Evolutionary conservation across 2,797 vertebrate species (phyloP), one percentile per base, ranked within the genome.

Genomic region (Enteromius thamalakanensis): DNA sequence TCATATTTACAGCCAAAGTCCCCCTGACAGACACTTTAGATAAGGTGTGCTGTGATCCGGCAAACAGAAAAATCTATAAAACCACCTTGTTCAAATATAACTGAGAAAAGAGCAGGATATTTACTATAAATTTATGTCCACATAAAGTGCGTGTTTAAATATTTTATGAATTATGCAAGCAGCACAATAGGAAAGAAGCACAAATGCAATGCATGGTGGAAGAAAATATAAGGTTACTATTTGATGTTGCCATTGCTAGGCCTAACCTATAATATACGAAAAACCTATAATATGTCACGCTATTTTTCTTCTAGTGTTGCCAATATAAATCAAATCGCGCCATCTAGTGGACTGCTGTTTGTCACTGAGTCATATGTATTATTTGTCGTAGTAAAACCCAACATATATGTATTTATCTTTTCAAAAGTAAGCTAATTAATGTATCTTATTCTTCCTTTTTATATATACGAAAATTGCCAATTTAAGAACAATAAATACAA

Each of bases 41-140:
- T 82, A 82, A 82, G 71, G 11, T 45, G 60, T 19, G 80, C 47
- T 82, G 23, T 58, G 72, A 76, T 55, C 34, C 6, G 23, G 34
- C 60, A 67, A 68, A 76, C 47, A 82, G 6, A 68, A 55, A 23
- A 76, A 76, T 76, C 72, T 45, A 58, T 82, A 68, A 76, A 58
- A 82, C 62, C 23, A 82, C n/a, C 11, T 76, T 82, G 71, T 55
- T 81, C 64, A 82, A 82, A 76, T 55, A 76, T 10, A 68, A 65
- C 47, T 32, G 21, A 68, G 62, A 37, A 76, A 68, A 14, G 71
- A 68, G 32, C 34, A 32, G 34, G 62, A 55, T 75, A 53, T 67
- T 37, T 26, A 75, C 58, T 60, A 65, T 55, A 65, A 2, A 23
- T 69, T 0, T n/a, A 70, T 45, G 17, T n/a, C 55, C 49, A 76